These are phyloP conservation scores for Agrilus planipennis DNA, from an alignment of 1,140 invertebrate genomes.

Conservation along the genomic window DNA sequence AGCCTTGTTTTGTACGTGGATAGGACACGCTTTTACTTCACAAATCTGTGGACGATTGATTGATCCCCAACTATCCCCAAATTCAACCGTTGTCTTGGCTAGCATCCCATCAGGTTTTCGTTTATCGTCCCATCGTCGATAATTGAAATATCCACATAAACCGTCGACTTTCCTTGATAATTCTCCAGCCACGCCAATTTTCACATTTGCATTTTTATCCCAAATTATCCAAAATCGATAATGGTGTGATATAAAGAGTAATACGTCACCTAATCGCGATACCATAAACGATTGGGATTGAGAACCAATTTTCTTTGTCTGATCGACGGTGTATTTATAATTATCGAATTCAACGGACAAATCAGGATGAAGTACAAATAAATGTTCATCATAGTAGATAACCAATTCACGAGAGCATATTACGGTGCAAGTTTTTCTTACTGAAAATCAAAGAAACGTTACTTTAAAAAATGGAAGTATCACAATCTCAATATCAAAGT, in stretches of 20 bases:
- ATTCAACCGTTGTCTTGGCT: conserved; percentile 50
- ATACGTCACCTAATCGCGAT: conserved; percentile 50
- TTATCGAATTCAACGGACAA: conserved; percentile 55
- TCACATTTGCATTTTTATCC: conserved; percentile 53
- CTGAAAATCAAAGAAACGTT: no score
- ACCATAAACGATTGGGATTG: conserved; percentile 53
- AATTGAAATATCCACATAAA: conserved; percentile 66
- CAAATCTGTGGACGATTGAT: conserved; percentile 41
- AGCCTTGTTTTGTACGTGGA: conserved; percentile 45
- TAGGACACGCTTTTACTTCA: conserved; percentile 43
- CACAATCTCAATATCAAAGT: no score
- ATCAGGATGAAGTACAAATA: conserved; percentile 48
- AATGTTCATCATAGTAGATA: conserved; percentile 43
- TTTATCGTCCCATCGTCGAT: conserved; percentile 49
- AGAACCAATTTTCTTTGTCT: conserved; percentile 53
- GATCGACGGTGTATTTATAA: conserved; percentile 48
- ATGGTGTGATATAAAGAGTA: conserved; percentile 52
- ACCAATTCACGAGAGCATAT: conserved; percentile 44
- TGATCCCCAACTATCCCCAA: conserved; percentile 59
- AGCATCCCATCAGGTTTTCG: conserved; percentile 51
- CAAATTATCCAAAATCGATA: conserved; percentile 63
- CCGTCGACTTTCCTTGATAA: conserved; percentile 54
- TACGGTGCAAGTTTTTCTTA: conserved; percentile 48
- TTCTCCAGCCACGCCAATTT: conserved; percentile 55
- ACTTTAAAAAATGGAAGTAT: no score